These are phyloP conservation scores for Nasua narica DNA, from an alignment of 2,797 vertebrate species.

Conservation along the genomic window DNA sequence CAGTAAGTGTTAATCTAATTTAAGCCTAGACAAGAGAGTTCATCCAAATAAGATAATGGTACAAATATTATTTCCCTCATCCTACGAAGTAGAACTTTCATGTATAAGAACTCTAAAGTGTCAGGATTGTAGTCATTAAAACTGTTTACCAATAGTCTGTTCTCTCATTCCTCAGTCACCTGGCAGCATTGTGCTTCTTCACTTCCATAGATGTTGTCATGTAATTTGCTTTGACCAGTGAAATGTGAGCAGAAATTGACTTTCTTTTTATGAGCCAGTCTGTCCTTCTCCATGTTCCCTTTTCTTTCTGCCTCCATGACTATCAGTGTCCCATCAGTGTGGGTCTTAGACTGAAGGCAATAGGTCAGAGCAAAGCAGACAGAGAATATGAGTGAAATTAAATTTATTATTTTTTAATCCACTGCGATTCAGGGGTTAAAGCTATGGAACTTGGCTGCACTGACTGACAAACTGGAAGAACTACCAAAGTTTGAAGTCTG, in stretches of 20 bases:
- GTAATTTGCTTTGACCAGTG: neutral
- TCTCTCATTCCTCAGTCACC: neutral
- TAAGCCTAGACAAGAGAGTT: neutral
- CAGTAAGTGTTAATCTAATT: neutral
- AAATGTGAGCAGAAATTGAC: neutral
- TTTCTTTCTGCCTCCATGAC: neutral
- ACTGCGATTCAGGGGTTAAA: neutral
- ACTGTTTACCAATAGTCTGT: neutral
- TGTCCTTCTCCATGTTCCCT: neutral
- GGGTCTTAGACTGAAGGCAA: neutral
- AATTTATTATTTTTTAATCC: neutral
- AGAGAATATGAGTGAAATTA: neutral
- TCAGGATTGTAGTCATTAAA: neutral
- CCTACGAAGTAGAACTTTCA: neutral
- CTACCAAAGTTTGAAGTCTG: neutral
- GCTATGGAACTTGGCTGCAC: neutral
- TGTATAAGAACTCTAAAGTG: neutral
- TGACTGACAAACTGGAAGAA: neutral
- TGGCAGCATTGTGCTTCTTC: neutral
- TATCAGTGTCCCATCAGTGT: neutral
- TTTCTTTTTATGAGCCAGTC: neutral
- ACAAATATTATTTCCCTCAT: neutral
- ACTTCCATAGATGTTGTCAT: neutral
- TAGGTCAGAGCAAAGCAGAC: fast-evolving
- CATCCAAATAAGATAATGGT: neutral